Evolutionary conservation across 2,113 vertebrate species (phyloP), one percentile per base, ranked within the genome.

Genomic region (Procavia capensis): DNA sequence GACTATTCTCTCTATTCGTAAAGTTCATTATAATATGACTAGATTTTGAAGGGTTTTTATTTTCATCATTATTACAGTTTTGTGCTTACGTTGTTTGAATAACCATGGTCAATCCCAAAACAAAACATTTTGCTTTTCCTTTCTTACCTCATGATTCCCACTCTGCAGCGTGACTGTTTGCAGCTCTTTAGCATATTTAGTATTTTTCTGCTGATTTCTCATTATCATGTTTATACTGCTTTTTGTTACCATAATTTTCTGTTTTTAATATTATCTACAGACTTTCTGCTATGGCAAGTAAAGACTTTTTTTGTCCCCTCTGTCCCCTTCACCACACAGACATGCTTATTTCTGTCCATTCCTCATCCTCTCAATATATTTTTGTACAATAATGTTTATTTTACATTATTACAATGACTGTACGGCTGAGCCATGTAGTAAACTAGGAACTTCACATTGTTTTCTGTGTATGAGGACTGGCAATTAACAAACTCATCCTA

Each of bases 1-100:
- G 50, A 54, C 64, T 72, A 85, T 79, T 63, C 45, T 79, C 34
- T 86, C 43, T 80, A 34, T 63, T 91, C 9, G 74, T 74, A 66
- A 79, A 85, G 72, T 89, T 80, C n/a, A 70, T 54, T 89, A 4
- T 85, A 64, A 57, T 22, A 43, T 90, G 76, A 85, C 63, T 86
- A 36, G n/a, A 43, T 70, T 80, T 80, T 59, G 19, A 41, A 83
- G 31, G 36, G 31, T 27, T 96, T 87, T 88, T 24, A 20, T 78
- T 91, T 83, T 76, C 20, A 8, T 68, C 17, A 54, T 85, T 10
- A 57, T 80, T 54, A 64, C 19, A 54, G 41, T 76, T 78, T 92
- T 88, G 34, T 61, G 47, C 5, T 39, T 83, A 59, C 20, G 10
- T 84, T 20, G 10, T 75, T 66, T 94, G 25, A 79, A 85, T 22